Percentiles rank a stretch among this genome's conserved stretches.
Conservation (phyloP, 2,797 vertebrate species). For the Gastrophryne carolinensis region DNA sequence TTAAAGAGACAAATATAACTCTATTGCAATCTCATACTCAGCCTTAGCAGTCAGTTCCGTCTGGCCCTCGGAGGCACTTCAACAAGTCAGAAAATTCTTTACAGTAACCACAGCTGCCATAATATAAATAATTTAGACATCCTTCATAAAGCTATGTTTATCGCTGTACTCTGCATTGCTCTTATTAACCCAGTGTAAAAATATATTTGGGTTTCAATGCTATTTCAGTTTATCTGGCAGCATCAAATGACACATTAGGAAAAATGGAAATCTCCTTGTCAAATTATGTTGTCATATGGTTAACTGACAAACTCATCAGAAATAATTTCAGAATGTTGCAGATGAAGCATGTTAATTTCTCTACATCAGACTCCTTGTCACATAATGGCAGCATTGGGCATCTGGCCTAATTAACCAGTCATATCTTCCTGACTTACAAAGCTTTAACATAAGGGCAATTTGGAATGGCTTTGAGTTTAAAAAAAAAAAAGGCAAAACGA, state of each 20-base stretch:
- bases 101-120: not conserved
- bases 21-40: not conserved
- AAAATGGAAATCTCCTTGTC: conserved; percentile 42
- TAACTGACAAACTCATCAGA: conserved; percentile 52
- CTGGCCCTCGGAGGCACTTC: not conserved
- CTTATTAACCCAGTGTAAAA: conserved; percentile 32
- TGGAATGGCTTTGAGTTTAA: conserved; percentile 40
- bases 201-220: conserved; percentile 30
- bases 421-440: conserved; percentile 43
- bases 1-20: not conserved
- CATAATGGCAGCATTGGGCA: conserved; percentile 45
- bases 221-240: conserved; percentile 35
- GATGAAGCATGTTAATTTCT: conserved; percentile 50
- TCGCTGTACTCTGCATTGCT: conserved; percentile 14
- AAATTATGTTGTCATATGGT: conserved; percentile 54
- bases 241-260: conserved; percentile 39
- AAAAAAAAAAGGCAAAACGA: conserved; percentile 28
- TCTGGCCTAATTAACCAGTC: conserved; percentile 53
- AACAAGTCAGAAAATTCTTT: not conserved
- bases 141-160: conserved; percentile 24
- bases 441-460: conserved; percentile 49
- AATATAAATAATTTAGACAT: conserved; percentile 1
- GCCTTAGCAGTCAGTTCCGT: not conserved
- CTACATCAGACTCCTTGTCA: conserved; percentile 46
- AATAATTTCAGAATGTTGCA: conserved; percentile 50